A percentile compares a stretch with the other conserved stretches of the same genome.
Conservation (phyloP, 2,888 invertebrate genomes). For the Eristalis intricaria region DNA sequence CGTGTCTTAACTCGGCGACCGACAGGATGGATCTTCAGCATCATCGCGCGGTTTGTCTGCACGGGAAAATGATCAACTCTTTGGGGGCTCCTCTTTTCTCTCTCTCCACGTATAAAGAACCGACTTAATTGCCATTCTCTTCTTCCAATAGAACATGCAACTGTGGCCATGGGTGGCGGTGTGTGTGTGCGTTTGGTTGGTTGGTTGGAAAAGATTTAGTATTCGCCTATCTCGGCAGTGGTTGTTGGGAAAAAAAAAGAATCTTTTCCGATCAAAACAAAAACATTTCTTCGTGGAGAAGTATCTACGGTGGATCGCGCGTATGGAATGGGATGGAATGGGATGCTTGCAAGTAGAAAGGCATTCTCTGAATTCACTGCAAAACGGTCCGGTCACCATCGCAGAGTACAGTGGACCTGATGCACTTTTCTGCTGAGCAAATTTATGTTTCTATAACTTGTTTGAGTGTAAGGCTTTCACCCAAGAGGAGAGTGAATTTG, state of each 20-base stretch:
- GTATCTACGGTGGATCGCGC: conserved; percentile 36
- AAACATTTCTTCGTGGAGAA: conserved; percentile 62
- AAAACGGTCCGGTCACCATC: neutral
- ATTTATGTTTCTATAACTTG: neutral
- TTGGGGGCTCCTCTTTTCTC: conserved; percentile 29
- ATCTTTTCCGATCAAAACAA: conserved; percentile 56
- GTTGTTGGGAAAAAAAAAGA: conserved; percentile 53
- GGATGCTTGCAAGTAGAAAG: conserved; percentile 54
- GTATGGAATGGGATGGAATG: conserved; percentile 52
- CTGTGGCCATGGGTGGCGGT: neutral
- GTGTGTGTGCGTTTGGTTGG: conserved; percentile 20
- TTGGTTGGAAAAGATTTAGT: conserved; percentile 19
- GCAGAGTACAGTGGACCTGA: conserved; percentile 24
- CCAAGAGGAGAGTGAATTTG: too few relatives aligned
- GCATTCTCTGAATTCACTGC: conserved; percentile 45
- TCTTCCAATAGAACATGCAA: conserved; percentile 52
- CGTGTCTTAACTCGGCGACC: conserved; percentile 62
- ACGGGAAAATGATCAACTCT: conserved; percentile 65
- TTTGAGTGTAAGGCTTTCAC: too few relatives aligned
- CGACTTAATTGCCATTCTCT: conserved; percentile 69
- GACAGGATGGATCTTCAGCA: conserved; percentile 55
- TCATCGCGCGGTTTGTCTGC: conserved; percentile 33
- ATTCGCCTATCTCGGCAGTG: neutral
- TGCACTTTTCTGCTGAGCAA: neutral
- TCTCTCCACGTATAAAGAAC: conserved; percentile 42